Base-by-base conservation (phyloP, 2,888 invertebrate species). In the Torymus texanus region DNA sequence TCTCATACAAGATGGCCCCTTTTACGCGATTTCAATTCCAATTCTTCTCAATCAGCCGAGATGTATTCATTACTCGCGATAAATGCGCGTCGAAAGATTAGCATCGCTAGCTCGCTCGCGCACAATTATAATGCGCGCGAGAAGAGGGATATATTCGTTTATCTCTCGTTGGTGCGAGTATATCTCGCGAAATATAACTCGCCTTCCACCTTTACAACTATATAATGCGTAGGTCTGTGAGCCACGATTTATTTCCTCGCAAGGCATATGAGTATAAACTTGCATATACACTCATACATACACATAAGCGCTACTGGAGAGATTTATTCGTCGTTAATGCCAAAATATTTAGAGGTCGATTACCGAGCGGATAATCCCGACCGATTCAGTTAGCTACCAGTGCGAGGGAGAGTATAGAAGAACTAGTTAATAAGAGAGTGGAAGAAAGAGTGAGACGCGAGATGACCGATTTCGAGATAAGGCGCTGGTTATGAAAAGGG, bases 291-390 rank as follows among this genome's bases (percentile, higher is more conserved):
- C 29, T 3, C 29, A 29, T 29, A 29, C 29, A 5, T n/a, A n/a
- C 29, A 29, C 29, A 3, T 29, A 29, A 29, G 29, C 3, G 29
- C 29, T 29, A 29, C 5, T 5, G 29, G 29, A 29, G 5, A 84
- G 85, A 29, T 72, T 72, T 53, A 72, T 61, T 85, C n/a, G 29
- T 29, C 58, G 58, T 50, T 56, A 59, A 70, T 13, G 58, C 58
- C 86, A 86, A 86, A 87, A 87, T 87, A 87, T 87, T 87, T 87
- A 84, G 85, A 84, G 85, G 84, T 83, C 80, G 84, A 65, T 75
- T 81, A 82, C 80, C 59, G 80, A 82, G 82, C 58, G 68, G 2
- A 83, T 85, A 85, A 86, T 55, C 82, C 82, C 78, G 82, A 83
- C 82, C 83, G 81, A 83, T 83, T 84, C 83, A 84, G 83, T 83